These are phyloP conservation scores for Thamnaconus septentrionalis DNA, from an alignment of 2,113 vertebrate species.

Conservation along the genomic window DNA sequence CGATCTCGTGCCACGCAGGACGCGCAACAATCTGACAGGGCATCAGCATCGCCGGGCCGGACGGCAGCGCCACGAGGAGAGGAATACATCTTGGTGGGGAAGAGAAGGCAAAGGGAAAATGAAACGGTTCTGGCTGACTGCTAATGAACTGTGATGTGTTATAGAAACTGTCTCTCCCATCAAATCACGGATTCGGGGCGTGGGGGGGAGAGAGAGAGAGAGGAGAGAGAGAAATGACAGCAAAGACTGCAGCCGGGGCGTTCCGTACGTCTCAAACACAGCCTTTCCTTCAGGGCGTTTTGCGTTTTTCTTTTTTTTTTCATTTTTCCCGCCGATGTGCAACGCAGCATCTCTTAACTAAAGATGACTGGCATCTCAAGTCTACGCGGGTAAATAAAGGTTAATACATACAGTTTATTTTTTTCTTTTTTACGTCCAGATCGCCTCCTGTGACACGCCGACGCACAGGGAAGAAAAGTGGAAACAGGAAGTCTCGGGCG, in stretches of 20 bases:
- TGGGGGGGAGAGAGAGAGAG: not conserved
- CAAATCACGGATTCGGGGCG: constrained; percentile 10
- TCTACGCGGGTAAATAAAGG: constrained; percentile 37
- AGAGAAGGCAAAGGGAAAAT: constrained; percentile 9
- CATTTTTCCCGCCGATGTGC: not conserved
- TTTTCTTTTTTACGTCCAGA: not conserved
- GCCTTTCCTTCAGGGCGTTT: constrained; percentile 5
- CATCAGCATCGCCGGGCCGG: constrained; percentile 6
- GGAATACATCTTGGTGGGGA: constrained; percentile 37
- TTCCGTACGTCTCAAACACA: constrained; percentile 15
- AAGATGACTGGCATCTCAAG: constrained; percentile 34
- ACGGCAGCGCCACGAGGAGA: constrained; percentile 34
- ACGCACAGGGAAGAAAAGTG: no score
- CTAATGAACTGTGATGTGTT: constrained; percentile 60
- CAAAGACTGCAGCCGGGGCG: not conserved
- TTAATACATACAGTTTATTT: constrained; percentile 30
- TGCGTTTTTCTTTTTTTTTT: constrained; percentile 1
- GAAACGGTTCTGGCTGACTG: constrained; percentile 40
- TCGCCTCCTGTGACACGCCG: not conserved
- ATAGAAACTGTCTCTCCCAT: constrained; percentile 46
- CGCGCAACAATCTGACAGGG: constrained; percentile 40
- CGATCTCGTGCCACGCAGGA: constrained; percentile 8
- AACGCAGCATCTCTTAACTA: constrained; percentile 23
- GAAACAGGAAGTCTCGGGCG: no score
- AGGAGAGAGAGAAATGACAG: constrained; percentile 2